Percentiles rank a stretch among this genome's conserved stretches.
These are phyloP conservation scores for Drosophila ohnishii DNA, from an alignment of 1,140 invertebrate species.

Conservation along the genomic window DNA sequence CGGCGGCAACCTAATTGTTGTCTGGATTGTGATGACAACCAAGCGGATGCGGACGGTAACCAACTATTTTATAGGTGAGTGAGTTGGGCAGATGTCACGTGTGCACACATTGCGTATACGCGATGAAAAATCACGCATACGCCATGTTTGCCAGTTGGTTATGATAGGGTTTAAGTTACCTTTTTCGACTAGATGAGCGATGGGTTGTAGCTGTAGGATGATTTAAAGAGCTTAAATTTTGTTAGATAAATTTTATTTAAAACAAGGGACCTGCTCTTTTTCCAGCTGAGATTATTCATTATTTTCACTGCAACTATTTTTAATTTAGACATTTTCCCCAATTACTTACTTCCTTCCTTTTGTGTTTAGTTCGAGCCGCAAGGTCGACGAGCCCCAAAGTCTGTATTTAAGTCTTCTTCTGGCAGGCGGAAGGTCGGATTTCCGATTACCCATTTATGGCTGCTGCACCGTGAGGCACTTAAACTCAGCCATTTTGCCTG, in stretches of 20 bases:
- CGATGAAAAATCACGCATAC: slow-evolving; percentile 50
- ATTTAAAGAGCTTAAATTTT: neutral
- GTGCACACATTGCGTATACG: slow-evolving; percentile 38
- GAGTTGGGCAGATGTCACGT: neutral
- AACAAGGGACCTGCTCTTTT: neutral
- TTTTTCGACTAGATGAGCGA: neutral
- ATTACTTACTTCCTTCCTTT: slow-evolving; percentile 3
- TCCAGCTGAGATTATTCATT: neutral
- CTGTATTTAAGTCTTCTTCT: slow-evolving; percentile 10
- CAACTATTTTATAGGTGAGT: slow-evolving; percentile 94
- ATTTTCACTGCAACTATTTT: slow-evolving; percentile 7
- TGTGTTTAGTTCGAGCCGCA: slow-evolving; percentile 1
- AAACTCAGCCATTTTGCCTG: slow-evolving; percentile 16
- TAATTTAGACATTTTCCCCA: slow-evolving; percentile 1
- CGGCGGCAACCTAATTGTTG: slow-evolving; percentile 96
- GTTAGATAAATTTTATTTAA: neutral
- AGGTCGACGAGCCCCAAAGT: slow-evolving; percentile 2
- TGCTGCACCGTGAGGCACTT: slow-evolving; percentile 17
- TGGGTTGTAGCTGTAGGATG: neutral
- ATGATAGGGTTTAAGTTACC: slow-evolving; percentile 3
- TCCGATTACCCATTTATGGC: slow-evolving; percentile 23
- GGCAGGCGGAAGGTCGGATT: neutral
- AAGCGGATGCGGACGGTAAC: slow-evolving; percentile 97
- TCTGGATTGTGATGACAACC: slow-evolving; percentile 96
- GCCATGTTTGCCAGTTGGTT: slow-evolving; percentile 14